These are phyloP conservation scores for Xenopus laevis DNA, from an alignment of 2,113 vertebrate genomes.

Conservation along the genomic window DNA sequence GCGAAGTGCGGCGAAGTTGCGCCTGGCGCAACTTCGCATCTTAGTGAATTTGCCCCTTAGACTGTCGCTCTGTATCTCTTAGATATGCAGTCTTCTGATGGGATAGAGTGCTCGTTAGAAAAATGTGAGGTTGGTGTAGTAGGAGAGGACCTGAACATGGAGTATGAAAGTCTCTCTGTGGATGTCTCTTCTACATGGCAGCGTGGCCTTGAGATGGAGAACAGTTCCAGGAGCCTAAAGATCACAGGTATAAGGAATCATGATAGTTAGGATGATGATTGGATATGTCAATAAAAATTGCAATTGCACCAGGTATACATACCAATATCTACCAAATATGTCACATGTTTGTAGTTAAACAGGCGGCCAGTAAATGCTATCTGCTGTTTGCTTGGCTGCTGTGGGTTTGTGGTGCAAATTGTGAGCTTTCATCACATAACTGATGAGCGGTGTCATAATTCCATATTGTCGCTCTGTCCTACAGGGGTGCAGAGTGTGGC, in stretches of 20 bases:
- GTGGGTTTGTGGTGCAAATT: too few species aligned
- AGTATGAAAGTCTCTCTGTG: slow-evolving; percentile 85
- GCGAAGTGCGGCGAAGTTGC: too few species aligned
- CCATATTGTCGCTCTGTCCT: slow-evolving; percentile 21
- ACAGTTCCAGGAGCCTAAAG: slow-evolving; percentile 88
- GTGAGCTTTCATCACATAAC: too few species aligned
- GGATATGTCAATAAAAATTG: too few species aligned
- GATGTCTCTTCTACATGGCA: slow-evolving; percentile 82
- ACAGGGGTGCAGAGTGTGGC: slow-evolving; percentile 93
- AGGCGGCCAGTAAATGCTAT: too few species aligned
- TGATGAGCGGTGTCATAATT: too few species aligned
- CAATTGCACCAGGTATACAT: too few species aligned
- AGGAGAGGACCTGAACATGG: slow-evolving; percentile 87
- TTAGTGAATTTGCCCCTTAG: too few species aligned
- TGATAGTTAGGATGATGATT: background rate
- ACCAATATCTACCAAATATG: too few species aligned
- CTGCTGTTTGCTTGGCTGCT: too few species aligned
- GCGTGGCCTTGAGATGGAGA: slow-evolving; percentile 87
- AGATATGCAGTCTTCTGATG: slow-evolving; percentile 84
- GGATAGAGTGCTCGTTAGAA: slow-evolving; percentile 92
- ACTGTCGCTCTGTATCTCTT: background rate
- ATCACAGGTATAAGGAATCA: slow-evolving; percentile 73
- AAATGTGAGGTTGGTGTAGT: slow-evolving; percentile 90
- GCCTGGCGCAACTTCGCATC: too few species aligned
- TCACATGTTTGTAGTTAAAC: too few species aligned